Evolutionary conservation across 2,113 vertebrate genomes (phyloP), one percentile per base, ranked within the genome.

Genomic region (Ranitomeya variabilis): DNA sequence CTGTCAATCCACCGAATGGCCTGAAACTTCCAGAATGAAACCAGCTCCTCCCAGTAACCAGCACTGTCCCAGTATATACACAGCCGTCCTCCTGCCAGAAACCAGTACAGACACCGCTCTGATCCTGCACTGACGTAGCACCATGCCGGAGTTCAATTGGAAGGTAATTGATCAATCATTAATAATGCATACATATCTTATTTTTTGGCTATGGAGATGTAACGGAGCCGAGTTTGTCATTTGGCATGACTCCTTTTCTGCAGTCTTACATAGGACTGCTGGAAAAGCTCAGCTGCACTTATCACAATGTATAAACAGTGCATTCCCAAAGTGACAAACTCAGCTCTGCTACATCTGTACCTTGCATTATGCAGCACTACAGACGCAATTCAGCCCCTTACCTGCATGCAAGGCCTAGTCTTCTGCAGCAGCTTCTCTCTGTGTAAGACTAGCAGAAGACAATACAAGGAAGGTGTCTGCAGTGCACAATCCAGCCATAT

Each of bases 141-240:
- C 23, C 18, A 87, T 87, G 86, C 64, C 54, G 4, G 86, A 81
- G 1, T 16, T 87, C 69, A 87, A 87, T 18, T 87, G 86, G 86
- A 81, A 73, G 52, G 86, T 87, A 55, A 81, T 78, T 37, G 55
- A 45, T 45, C 37, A 45, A 45, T 45, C 37, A 45, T 5, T 45
- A 45, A 45, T 45, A 45, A 45, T 45, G 37, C 3, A 5, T 3
- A 45, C 37, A 45, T 4, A 45, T 45, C 37, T 45, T 45, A 45
- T 45, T 45, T 45, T 45, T 45, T 45, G 37, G 37, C 37, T 45
- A 45, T 45, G 37, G 14, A 14, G 8, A 66, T n/a, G 19, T 51
- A 51, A 37, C 37, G 45, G 37, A 74, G 71, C 69, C 2, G 69
- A 37, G 69, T 37, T 10, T 45, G 71, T 19, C 6, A 51, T 10